phyloP scores from a whole-genome alignment of 2,797 vertebrate species.

The Urophycis tenuis region DNA sequence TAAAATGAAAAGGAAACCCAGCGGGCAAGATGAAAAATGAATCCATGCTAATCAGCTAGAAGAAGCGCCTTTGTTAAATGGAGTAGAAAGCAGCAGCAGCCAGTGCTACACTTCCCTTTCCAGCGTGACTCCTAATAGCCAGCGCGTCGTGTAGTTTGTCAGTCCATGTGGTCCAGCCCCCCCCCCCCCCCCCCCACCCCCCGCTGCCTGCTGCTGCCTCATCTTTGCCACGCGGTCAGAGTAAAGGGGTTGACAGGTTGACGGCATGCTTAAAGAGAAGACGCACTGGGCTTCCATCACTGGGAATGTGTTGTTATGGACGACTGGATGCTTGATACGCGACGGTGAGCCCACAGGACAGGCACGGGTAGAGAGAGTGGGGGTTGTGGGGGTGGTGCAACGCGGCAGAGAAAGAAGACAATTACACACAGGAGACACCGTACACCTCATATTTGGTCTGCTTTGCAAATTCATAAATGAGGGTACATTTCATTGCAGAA shows the following conservation, averaged over 20 bases:
- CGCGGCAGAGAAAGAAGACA: neutral
- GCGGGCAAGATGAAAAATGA: conserved; percentile 21
- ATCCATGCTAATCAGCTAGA: conserved; percentile 21
- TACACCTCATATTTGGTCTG: neutral
- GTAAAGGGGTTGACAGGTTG: conserved; percentile 39
- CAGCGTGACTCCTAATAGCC: neutral
- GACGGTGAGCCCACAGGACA: conserved; percentile 19
- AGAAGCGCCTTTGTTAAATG: conserved; percentile 6
- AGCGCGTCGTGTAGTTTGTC: neutral
- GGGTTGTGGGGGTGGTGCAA: too few relatives aligned
- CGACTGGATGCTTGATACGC: conserved; percentile 26
- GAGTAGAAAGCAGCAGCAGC: conserved; percentile 19
- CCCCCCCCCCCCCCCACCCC: neutral
- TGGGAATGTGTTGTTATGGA: conserved; percentile 36
- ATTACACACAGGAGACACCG: neutral
- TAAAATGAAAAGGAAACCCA: neutral
- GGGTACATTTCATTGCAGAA: neutral
- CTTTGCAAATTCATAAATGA: neutral
- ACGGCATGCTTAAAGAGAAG: conserved; percentile 30
- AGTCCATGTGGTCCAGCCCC: conserved; percentile 6
- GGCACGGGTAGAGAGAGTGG: neutral
- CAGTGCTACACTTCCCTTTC: neutral
- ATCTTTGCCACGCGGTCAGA: conserved; percentile 26
- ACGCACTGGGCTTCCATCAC: conserved; percentile 26
- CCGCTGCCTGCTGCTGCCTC: conserved; percentile 1